phyloP scores from a whole-genome alignment of 2,888 invertebrate species.

The Volucella zonaria region DNA sequence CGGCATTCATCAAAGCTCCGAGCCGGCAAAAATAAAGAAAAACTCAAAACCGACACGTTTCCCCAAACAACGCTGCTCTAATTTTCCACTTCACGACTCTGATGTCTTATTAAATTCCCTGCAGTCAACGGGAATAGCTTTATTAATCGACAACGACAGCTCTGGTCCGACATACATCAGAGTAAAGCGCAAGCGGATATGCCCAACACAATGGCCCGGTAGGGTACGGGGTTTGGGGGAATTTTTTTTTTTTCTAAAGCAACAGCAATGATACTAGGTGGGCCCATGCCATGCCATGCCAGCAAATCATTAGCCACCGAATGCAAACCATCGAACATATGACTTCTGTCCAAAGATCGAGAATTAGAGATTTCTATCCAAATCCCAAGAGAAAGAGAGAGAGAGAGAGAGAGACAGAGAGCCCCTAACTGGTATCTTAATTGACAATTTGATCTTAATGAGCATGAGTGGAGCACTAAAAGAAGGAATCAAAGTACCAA shows the following conservation, averaged over 20 bases:
- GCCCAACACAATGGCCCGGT: neutral
- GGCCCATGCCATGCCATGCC: constrained; percentile 60
- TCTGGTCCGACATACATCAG: constrained; percentile 66
- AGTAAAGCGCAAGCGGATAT: constrained; percentile 16
- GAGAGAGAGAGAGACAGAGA: constrained; percentile 13
- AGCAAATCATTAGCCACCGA: constrained; percentile 72
- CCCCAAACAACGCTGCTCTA: constrained; percentile 66
- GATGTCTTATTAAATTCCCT: constrained; percentile 72
- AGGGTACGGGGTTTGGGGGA: constrained; percentile 3
- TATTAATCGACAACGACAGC: constrained; percentile 74
- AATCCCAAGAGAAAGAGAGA: constrained; percentile 16
- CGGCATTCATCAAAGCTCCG: constrained; percentile 60
- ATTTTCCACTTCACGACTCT: constrained; percentile 74
- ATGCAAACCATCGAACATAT: constrained; percentile 69
- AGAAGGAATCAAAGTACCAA: constrained; percentile 33
- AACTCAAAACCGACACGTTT: constrained; percentile 54
- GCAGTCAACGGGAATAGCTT: constrained; percentile 67
- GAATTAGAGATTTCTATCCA: constrained; percentile 71
- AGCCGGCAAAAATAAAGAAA: constrained; percentile 46
- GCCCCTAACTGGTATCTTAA: constrained; percentile 58
- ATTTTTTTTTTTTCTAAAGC: constrained; percentile 6
- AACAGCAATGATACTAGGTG: constrained; percentile 41
- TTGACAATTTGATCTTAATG: constrained; percentile 74
- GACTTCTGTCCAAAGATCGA: constrained; percentile 70
- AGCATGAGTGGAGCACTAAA: constrained; percentile 66